A percentile compares a stretch with the other conserved stretches of the same genome.
These are phyloP conservation scores for Sphinx pinastri DNA, from an alignment of 2,888 invertebrate genomes.

Conservation along the genomic window DNA sequence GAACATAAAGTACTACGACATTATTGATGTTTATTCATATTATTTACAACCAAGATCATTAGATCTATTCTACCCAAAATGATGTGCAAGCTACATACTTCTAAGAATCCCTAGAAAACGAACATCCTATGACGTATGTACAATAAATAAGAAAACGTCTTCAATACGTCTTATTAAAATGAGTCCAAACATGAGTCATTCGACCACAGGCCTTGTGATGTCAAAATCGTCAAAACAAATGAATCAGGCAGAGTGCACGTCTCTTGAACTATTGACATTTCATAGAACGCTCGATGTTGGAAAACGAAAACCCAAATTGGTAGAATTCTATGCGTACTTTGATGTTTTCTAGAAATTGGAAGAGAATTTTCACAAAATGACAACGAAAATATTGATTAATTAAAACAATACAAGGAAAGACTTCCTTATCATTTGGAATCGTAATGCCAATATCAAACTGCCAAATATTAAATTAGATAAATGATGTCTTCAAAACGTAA, in stretches of 20 bases:
- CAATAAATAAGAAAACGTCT: conserved; percentile 3
- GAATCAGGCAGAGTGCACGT: conserved; percentile 50
- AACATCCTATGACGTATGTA: not conserved
- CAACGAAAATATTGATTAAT: no score
- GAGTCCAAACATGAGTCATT: conserved; percentile 60
- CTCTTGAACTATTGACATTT: conserved; percentile 66
- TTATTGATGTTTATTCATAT: no score
- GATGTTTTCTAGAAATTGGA: not conserved
- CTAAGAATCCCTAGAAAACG: not conserved
- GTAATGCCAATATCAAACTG: no score
- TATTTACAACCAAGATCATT: no score
- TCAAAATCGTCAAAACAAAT: conserved; percentile 47
- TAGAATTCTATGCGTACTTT: not conserved
- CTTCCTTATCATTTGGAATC: no score
- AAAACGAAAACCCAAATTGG: conserved; percentile 1
- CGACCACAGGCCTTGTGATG: conserved; percentile 39
- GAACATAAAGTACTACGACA: no score
- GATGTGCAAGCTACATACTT: not conserved
- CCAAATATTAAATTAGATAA: no score
- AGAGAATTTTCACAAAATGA: not conserved
- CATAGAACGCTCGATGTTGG: conserved; percentile 32
- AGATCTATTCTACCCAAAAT: not conserved
- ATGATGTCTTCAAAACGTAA: no score
- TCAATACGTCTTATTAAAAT: conserved; percentile 41
- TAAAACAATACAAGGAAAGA: no score